phyloP scores from a whole-genome alignment of 2,888 invertebrate genomes.

The Escarpia spicata region DNA sequence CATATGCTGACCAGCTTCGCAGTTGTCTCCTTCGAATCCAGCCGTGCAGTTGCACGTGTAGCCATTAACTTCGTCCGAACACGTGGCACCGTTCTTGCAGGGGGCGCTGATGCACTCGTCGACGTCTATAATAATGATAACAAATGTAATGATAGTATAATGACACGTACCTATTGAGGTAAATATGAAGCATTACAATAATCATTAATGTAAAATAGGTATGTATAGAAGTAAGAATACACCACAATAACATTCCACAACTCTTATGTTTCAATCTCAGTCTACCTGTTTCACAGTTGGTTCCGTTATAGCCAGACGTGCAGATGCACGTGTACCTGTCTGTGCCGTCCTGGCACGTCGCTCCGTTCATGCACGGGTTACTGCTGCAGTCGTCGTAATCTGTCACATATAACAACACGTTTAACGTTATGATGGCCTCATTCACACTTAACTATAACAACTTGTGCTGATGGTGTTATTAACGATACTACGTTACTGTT shows the following conservation, averaged over 20 bases:
- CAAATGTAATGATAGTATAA: too few relatives aligned
- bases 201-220: background rate
- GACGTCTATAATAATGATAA: too few relatives aligned
- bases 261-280: background rate
- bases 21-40: constrained; percentile 20
- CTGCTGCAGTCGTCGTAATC: background rate
- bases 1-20: constrained; percentile 23
- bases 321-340: background rate
- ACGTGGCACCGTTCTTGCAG: too few relatives aligned
- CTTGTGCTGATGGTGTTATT: too few relatives aligned
- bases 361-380: background rate
- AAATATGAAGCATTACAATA: background rate
- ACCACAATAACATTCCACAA: background rate
- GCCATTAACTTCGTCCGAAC: too few relatives aligned
- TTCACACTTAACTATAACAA: too few relatives aligned
- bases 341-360: background rate
- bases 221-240: background rate
- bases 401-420: background rate
- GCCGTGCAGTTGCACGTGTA: constrained; percentile 24
- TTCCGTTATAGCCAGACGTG: background rate
- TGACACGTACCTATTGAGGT: too few relatives aligned
- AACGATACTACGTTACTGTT: too few relatives aligned
- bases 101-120: too few relatives aligned
- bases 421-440: too few relatives aligned
- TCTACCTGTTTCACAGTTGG: background rate